Conservation (phyloP, 2,888 invertebrate genomes). For the Silvanus unidentatus region DNA sequence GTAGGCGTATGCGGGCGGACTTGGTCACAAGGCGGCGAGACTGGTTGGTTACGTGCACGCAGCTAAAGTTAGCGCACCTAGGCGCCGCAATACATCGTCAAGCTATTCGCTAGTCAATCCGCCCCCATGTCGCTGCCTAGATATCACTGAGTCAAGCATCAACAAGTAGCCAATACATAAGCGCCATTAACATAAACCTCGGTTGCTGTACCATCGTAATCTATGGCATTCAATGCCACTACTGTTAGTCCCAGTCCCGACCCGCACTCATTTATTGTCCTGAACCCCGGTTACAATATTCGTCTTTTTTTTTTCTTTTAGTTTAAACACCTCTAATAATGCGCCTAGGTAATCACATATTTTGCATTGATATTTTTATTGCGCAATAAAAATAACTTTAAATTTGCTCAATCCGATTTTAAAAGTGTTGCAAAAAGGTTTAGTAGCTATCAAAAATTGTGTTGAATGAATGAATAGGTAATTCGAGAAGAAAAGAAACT, state of each 20-base stretch:
- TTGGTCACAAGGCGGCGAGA: constrained; percentile 29
- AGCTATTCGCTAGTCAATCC: constrained; percentile 39
- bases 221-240: constrained; percentile 12
- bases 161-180: constrained; percentile 49
- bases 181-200: constrained; percentile 23
- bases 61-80: constrained; percentile 36
- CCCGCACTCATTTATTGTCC: too few species aligned
- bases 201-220: constrained; percentile 14
- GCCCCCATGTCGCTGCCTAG: constrained; percentile 37
- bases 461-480: too few species aligned
- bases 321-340: too few species aligned
- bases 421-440: too few species aligned
- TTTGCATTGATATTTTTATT: too few species aligned
- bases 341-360: too few species aligned
- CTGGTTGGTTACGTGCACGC: constrained; percentile 45
- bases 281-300: too few species aligned
- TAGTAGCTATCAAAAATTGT: too few species aligned
- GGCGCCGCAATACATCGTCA: constrained; percentile 34
- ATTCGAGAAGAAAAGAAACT: too few species aligned
- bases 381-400: too few species aligned
- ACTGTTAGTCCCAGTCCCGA: constrained; percentile 7
- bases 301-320: too few species aligned
- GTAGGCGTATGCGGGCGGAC: constrained; percentile 40
- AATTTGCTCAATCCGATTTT: too few species aligned
- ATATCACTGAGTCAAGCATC: constrained; percentile 34